Percentiles rank a stretch among this genome's conserved stretches.
Evolutionary conservation across 2,113 vertebrate species (phyloP).

Genomic region (Oreochromis niloticus): DNA sequence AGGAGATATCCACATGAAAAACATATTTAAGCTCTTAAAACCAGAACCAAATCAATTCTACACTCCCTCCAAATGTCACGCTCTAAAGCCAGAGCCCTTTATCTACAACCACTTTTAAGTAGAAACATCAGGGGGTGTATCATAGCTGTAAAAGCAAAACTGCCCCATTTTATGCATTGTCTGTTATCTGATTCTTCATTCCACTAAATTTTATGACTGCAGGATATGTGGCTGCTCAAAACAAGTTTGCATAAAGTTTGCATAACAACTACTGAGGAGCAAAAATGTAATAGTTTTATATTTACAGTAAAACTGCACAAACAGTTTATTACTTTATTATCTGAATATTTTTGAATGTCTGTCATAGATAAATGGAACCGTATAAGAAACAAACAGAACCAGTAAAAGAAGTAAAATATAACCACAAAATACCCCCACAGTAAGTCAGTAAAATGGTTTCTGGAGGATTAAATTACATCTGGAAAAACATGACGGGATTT

Average conservation of each 20-base stretch:
- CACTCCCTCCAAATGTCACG: background rate
- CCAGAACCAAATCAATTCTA: background rate
- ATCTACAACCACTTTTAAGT: background rate
- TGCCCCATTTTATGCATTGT: background rate
- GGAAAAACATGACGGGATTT: background rate
- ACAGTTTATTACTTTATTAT: background rate
- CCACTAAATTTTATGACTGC: background rate
- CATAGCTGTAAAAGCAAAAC: background rate
- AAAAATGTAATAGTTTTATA: background rate
- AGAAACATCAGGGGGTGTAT: background rate
- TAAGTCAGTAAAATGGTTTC: background rate
- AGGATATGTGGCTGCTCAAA: background rate
- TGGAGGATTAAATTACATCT: background rate
- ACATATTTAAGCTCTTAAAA: background rate
- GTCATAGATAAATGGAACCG: background rate
- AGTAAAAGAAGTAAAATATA: background rate
- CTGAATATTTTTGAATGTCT: background rate
- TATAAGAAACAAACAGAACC: background rate
- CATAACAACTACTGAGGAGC: background rate
- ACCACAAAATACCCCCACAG: background rate
- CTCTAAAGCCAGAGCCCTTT: background rate
- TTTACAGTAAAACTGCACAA: background rate
- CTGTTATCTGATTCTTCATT: background rate
- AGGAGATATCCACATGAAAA: background rate
- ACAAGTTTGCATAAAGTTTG: background rate